A percentile compares a stretch with the other conserved stretches of the same genome.
Evolutionary conservation across 2,113 vertebrate genomes (phyloP).

Genomic region (Hippolais icterina): DNA sequence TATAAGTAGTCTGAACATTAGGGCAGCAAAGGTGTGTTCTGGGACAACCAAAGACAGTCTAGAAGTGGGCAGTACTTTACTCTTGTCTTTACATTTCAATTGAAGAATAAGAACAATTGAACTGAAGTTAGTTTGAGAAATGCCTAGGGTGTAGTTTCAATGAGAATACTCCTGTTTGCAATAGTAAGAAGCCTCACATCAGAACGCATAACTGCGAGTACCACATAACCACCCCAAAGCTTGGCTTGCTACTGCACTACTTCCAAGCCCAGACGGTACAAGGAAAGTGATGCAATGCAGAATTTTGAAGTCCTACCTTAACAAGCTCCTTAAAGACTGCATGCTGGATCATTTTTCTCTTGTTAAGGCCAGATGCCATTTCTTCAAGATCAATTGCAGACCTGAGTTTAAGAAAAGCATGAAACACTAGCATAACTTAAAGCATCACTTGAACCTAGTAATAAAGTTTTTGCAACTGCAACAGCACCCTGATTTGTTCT

Average conservation of each 20-base stretch:
- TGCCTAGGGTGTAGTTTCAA: neutral
- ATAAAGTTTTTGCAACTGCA: neutral
- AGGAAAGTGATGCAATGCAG: neutral
- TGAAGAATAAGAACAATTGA: neutral
- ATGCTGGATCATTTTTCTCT: constrained; percentile 99
- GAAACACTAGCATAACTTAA: neutral
- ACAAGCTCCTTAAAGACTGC: constrained; percentile 98
- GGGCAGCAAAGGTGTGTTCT: neutral
- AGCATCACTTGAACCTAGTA: neutral
- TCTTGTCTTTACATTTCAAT: neutral
- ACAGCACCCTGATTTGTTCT: neutral
- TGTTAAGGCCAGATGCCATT: constrained; percentile 99
- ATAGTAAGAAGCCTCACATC: neutral
- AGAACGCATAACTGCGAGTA: neutral
- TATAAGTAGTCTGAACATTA: neutral
- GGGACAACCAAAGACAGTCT: neutral
- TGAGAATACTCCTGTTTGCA: neutral
- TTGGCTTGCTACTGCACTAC: neutral
- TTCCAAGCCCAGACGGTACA: neutral
- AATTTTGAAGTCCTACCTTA: constrained; percentile 81
- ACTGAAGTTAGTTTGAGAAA: neutral
- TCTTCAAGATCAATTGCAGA: constrained; percentile 98
- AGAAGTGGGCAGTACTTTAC: neutral
- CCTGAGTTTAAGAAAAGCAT: constrained; percentile 68
- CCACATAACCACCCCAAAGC: neutral